Conservation (phyloP, 2,113 vertebrate species). For the Myodes glareolus region DNA sequence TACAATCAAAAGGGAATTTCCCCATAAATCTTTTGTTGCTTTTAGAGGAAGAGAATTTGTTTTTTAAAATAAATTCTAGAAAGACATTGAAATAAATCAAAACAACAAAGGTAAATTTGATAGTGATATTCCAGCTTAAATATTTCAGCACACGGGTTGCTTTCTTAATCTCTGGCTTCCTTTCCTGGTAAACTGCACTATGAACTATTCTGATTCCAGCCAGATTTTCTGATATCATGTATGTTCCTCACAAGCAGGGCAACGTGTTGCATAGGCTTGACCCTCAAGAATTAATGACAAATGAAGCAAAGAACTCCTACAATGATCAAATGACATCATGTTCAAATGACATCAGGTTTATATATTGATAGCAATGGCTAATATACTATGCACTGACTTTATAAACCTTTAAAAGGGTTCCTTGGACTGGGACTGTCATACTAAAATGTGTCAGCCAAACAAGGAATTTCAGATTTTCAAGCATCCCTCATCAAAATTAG, state of each 20-base stretch:
- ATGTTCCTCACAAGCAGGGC: neutral
- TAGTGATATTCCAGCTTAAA: neutral
- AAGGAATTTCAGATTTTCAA: conserved; percentile 10
- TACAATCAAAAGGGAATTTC: conserved; percentile 7
- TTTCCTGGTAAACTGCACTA: neutral
- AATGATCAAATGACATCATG: neutral
- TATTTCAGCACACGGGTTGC: neutral
- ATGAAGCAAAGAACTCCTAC: neutral
- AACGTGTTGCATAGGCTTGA: neutral
- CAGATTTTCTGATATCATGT: neutral
- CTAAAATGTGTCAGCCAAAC: neutral
- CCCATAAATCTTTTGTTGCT: neutral
- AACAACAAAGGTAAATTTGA: neutral
- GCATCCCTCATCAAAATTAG: neutral
- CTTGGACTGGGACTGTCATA: neutral
- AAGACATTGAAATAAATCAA: neutral
- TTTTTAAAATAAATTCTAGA: conserved; percentile 26
- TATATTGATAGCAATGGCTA: neutral
- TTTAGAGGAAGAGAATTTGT: neutral
- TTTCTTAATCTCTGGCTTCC: neutral
- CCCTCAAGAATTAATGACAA: neutral
- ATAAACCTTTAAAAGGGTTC: neutral
- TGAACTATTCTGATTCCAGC: neutral
- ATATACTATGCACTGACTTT: neutral
- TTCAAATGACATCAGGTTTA: neutral